phyloP scores from a whole-genome alignment of 2,888 invertebrate genomes.

The Molanna angustata region DNA sequence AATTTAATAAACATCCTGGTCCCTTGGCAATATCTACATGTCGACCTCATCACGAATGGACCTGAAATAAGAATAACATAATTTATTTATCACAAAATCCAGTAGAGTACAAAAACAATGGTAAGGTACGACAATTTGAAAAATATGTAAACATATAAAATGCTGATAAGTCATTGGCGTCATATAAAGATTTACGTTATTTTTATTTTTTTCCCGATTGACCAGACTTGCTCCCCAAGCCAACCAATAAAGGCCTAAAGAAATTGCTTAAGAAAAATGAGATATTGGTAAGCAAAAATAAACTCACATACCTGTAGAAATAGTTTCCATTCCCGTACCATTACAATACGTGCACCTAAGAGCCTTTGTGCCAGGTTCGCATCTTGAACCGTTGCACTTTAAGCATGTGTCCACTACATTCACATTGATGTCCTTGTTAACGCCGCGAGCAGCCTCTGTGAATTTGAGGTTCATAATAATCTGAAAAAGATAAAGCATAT shows the following conservation, averaged over 20 bases:
- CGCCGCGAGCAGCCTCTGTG: conserved; percentile 91
- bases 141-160: no score
- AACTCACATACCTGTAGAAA: conserved; percentile 66
- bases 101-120: not conserved
- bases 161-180: no score
- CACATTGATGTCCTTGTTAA: conserved; percentile 88
- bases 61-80: conserved; percentile 51
- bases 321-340: conserved; percentile 94
- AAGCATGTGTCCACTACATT: conserved; percentile 92
- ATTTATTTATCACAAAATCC: not conserved
- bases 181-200: no score
- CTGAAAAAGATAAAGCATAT: conserved; percentile 51
- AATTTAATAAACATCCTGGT: conserved; percentile 82
- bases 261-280: no score
- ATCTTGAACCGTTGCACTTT: conserved; percentile 81
- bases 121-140: no score
- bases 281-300: no score
- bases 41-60: conserved; percentile 95
- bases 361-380: conserved; percentile 90
- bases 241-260: no score
- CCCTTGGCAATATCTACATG: conserved; percentile 90
- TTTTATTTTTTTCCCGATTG: no score
- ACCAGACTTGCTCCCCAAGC: no score
- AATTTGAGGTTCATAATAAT: conserved; percentile 86
- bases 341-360: conserved; percentile 89